Conservation (phyloP, 2,888 invertebrate species). For the Creontiades dilutus region DNA sequence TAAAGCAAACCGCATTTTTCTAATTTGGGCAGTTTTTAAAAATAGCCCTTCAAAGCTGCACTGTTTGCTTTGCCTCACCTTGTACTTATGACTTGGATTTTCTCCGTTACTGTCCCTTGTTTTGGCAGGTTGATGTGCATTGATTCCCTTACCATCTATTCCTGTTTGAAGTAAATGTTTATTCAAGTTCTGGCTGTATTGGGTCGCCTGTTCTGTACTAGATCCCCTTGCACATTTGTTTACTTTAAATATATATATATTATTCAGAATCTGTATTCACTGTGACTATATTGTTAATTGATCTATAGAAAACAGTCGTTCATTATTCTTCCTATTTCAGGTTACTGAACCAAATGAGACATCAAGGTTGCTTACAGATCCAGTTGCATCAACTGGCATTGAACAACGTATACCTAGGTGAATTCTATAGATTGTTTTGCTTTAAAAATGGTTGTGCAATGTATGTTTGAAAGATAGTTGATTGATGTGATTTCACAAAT, state of each 20-base stretch:
- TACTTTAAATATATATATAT: neutral
- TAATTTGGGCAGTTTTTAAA: no score
- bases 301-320: neutral
- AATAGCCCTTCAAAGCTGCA: no score
- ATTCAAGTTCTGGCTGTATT: neutral
- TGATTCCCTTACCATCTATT: no score
- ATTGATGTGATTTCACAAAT: neutral
- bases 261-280: neutral
- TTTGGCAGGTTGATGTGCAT: no score
- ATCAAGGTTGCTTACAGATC: conserved; percentile 88
- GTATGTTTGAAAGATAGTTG: neutral
- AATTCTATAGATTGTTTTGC: neutral
- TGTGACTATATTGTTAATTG: no score
- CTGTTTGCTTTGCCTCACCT: no score
- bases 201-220: neutral
- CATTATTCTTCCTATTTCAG: conserved; percentile 77
- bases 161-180: no score
- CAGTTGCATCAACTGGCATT: conserved; percentile 79
- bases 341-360: conserved; percentile 85
- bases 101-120: no score
- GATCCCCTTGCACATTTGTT: neutral
- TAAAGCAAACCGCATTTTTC: no score
- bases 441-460: neutral
- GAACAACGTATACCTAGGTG: conserved; percentile 28
- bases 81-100: no score